Evolutionary conservation across 2,888 invertebrate genomes (phyloP).

Genomic region (Ornithoptera alexandrae): DNA sequence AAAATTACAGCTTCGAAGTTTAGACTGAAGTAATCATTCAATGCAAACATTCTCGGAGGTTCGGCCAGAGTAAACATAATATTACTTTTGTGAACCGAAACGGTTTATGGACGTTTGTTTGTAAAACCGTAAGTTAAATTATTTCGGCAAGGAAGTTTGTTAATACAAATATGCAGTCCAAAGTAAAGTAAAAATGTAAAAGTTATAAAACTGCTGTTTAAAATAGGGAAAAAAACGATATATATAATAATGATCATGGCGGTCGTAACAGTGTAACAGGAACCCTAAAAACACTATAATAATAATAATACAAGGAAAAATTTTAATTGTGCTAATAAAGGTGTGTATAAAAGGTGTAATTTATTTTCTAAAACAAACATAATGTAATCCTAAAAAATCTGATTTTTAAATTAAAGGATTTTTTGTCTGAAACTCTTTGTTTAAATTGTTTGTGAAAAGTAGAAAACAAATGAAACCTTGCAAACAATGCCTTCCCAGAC

Average conservation of each 20-base stretch:
- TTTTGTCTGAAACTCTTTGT: not conserved
- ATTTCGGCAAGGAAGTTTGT: not conserved
- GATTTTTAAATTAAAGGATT: not conserved
- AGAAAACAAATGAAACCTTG: constrained; percentile 3
- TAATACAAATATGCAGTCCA: not conserved
- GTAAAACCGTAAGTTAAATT: not conserved
- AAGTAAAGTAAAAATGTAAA: too few species aligned
- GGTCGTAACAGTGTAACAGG: too few species aligned
- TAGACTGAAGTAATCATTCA: not conserved
- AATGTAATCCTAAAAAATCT: not conserved
- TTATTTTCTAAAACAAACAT: not conserved
- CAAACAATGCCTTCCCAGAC: constrained; percentile 1
- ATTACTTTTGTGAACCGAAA: not conserved
- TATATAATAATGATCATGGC: too few species aligned
- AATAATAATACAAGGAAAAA: too few species aligned
- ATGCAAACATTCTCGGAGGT: not conserved
- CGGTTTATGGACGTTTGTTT: not conserved
- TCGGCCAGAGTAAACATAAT: constrained; percentile 2
- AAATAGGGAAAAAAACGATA: too few species aligned
- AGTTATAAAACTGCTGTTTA: too few species aligned
- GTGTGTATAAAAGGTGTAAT: not conserved
- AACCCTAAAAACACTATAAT: too few species aligned
- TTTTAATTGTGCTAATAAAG: not conserved
- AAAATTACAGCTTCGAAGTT: constrained; percentile 1
- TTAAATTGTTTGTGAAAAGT: constrained; percentile 7